Evolutionary conservation across 2,113 vertebrate genomes (phyloP), one percentile per base, ranked within the genome.

Genomic region (Chitala chitala): DNA sequence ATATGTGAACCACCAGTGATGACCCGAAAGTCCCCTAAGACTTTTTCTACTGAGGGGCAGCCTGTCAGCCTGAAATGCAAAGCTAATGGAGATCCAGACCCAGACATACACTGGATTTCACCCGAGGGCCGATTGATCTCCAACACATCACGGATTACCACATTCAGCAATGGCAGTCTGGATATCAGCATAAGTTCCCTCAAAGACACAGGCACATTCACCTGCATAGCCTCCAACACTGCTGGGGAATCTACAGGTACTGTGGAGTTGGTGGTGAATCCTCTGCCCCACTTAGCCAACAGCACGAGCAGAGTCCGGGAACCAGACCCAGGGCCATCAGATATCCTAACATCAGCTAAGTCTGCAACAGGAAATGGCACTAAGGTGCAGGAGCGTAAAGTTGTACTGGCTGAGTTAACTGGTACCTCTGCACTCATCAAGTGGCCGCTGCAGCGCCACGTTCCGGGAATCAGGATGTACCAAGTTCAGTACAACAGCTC

Each of bases 401-500:
- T 96, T 7, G 87, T 87, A 40, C 84, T 96, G 56, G 88, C 91
- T 13, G 94, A 98, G 79, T 85, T 96, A n/a, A 94, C 93, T 0
- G 91, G 94, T 12, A 94, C 93, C 71, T 95, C 96, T 0, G 96
- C 93, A 4, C 85, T 98, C 3, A 89, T 98, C 78, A 90, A 91
- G 80, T 98, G 96, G 96, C 92, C 91, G 36, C 87, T 91, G 1
- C 94, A 95, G 83, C 87, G 84, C 3, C 86, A 91, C 1, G 83
- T 89, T 44, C 85, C 91, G 0, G 94, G 93, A 70, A 81, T 96
- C 36, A 84, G 95, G 72, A 97, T 98, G 95, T 96, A 92, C 88
- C 96, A 98, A 89, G 89, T 98, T 48, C 96, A 97, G 82, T 98
- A 98, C 84, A 98, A 98, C 92, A 96, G 95, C 74, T 95, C 96